Base-by-base conservation (phyloP, 1,140 invertebrate genomes). In the Camponotus pennsylvanicus region DNA sequence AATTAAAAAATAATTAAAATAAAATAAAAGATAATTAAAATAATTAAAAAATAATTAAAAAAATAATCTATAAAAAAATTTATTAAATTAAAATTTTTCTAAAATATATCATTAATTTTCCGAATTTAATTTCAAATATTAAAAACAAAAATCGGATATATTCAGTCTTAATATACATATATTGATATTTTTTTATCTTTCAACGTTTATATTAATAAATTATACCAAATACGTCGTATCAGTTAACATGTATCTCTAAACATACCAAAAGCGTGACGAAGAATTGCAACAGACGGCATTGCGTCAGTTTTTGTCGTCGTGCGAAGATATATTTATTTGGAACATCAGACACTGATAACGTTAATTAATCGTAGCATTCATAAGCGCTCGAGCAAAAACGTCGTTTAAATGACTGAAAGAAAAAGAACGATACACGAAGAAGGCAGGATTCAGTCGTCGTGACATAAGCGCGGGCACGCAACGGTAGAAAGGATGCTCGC, bases 341-440 rank as follows among this genome's bases (percentile, higher is more conserved):
- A 70, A 7, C 37, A 45, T 73, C 40, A 15, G 2, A 61, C 15
- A 45, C 7, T 21, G 79, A 82, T 73, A 71, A 71, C 15, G 18
- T 34, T 70, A 79, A 91, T 87, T 85, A 88, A 90, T 88, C 83
- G 86, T 67, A 61, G 82, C 86, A 91, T 86, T 87, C 82, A 77
- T 77, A 69, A 82, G 27, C 45, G 76, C 18, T 59, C 42, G 57
- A n/a, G 34, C 59, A 9, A 63, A 55, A 85, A 59, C 27, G 63
- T 67, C 9, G 34, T 57, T 86, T 77, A 52, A 52, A 52, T 52
- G 4, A 52, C 0, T 32, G n/a, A 32, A 69, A 75, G 15, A 32
- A 32, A 32, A 37, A 42, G 42, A 32, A 52, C 15, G 45, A 40
- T 27, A 9, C 13, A 32, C 55, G 52, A 52, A 75, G 76, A 87